Base-by-base conservation (phyloP, 2,888 invertebrate genomes). In the Protonemura montana region DNA sequence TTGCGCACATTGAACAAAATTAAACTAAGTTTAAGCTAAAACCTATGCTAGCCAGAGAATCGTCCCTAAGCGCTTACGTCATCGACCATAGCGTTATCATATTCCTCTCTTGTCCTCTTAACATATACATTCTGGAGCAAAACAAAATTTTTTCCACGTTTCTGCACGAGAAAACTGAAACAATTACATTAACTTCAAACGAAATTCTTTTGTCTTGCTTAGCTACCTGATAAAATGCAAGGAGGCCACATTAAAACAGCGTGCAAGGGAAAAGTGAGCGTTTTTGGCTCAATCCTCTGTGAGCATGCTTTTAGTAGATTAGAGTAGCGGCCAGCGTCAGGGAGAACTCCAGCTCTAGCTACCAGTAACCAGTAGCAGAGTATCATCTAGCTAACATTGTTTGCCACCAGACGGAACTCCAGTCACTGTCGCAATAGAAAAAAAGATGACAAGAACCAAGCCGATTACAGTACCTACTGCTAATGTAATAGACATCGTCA, bases 401-500 rank as follows among this genome's bases (percentile, higher is more conserved):
- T 59, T 59, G 16, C 16, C 21, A 10, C 16, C 59, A 59, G 59
- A 21, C 13, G 13, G 59, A 2, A 59, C 59, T 10, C 16, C 6
- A 59, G 6, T 59, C 59, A 13, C 59, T 59, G 59, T 59, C 59
- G 21, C 59, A 21, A 59, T 21, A 59, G 59, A 59, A 59, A 59
- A n/a, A 59, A 59, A 59, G 16, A 59, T 59, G 59, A 59, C 59
- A 59, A 59, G 59, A 59, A 59, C 16, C 59, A 21, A 10, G 16
- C 2, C 59, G 59, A 21, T 59, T 21, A 59, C 21, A 59, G 6
- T 59, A 59, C 59, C 59, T 10, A 59, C 35, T 35, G 41, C 59
- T 59, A 59, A 59, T 59, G 59, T 59, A 59, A 59, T 59, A 59
- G 59, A 59, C 59, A 59, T 59, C 59, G 59, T 59, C 59, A 59